Base-by-base conservation (phyloP, 2,888 invertebrate genomes). In the Apeira syringaria region DNA sequence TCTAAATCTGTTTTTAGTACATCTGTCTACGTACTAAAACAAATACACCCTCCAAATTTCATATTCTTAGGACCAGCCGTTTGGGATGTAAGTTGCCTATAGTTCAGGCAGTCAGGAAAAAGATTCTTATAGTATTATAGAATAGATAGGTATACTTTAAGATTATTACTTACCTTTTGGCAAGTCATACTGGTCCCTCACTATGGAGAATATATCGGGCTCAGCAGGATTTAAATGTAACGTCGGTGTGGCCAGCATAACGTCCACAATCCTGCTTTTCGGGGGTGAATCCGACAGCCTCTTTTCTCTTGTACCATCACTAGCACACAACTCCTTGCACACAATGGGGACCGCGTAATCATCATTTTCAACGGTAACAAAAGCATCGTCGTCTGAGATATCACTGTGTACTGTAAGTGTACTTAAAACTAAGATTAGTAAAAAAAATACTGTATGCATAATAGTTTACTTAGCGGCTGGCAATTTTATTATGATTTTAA, bases 81-180 rank as follows among this genome's bases (percentile, higher is more conserved):
- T n/a, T n/a, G n/a, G n/a, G n/a, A n/a, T n/a, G n/a, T n/a, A n/a
- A n/a, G n/a, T n/a, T n/a, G n/a, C n/a, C n/a, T n/a, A n/a, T n/a
- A n/a, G n/a, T n/a, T n/a, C n/a, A n/a, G n/a, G n/a, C n/a, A n/a
- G n/a, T n/a, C n/a, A n/a, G n/a, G n/a, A n/a, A n/a, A n/a, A n/a
- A n/a, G n/a, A n/a, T n/a, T n/a, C n/a, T n/a, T n/a, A n/a, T n/a
- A n/a, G n/a, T n/a, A n/a, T n/a, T n/a, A n/a, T n/a, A n/a, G n/a
- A n/a, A n/a, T n/a, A n/a, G n/a, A n/a, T n/a, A n/a, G n/a, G n/a
- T n/a, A n/a, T n/a, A n/a, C n/a, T n/a, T n/a, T n/a, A n/a, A n/a
- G n/a, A n/a, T n/a, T n/a, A 29, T 24, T 9, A 57, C 76, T 65
- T 56, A 80, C 86, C 84, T 70, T 77, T 76, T 8, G 86, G 86